These are phyloP conservation scores for Drosophila paulistorum DNA, from an alignment of 1,140 invertebrate species.

Conservation along the genomic window DNA sequence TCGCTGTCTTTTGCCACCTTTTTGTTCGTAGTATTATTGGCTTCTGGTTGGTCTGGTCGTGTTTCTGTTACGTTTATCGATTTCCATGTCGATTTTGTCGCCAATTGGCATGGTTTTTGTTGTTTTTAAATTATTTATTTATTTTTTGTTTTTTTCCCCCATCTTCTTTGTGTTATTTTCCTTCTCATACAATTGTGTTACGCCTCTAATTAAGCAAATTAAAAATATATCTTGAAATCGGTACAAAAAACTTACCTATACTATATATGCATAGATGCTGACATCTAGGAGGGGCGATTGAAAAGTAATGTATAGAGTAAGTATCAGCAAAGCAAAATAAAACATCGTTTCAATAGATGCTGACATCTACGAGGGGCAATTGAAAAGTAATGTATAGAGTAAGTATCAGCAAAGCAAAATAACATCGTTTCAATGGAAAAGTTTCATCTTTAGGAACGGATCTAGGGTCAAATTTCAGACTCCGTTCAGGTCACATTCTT, in stretches of 20 bases:
- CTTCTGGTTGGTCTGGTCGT: not conserved
- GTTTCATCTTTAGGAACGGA: no score
- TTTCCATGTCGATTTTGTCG: conserved; percentile 21
- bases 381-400: not conserved
- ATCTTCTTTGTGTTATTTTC: not conserved
- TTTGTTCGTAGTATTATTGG: conserved; percentile 4
- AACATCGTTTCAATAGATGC: no score
- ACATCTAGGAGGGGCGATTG: not conserved
- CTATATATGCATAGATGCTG: not conserved
- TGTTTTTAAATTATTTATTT: conserved; percentile 19
- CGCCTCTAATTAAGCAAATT: conserved; percentile 25
- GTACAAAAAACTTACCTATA: not conserved
- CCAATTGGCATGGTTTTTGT: conserved; percentile 2
- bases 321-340: no score
- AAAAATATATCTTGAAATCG: conserved; percentile 23
- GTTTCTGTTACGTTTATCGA: conserved; percentile 18
- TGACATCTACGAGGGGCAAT: not conserved
- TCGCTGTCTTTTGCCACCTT: not conserved
- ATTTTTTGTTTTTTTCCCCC: not conserved
- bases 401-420: no score
- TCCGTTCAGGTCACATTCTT: no score
- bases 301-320: not conserved
- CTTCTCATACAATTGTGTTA: conserved; percentile 1
- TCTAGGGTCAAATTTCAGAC: no score
- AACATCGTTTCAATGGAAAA: no score